Evolutionary conservation across 2,797 vertebrate species (phyloP).

Genomic region (Pseudomugil gertrudae): DNA sequence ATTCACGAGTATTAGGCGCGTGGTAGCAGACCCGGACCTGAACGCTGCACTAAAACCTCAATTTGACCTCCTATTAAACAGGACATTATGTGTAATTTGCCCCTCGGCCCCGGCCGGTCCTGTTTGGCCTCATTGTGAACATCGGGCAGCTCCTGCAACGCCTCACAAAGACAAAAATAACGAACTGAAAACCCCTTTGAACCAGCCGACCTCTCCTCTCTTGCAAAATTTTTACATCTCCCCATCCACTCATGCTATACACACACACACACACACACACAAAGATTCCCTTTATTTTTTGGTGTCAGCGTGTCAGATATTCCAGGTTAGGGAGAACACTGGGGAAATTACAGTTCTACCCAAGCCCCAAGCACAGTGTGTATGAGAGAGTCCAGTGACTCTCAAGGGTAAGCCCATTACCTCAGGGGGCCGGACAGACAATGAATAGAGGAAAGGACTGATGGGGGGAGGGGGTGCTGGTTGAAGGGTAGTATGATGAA

Average conservation of each 20-base stretch:
- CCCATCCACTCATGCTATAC: constrained; percentile 12
- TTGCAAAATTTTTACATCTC: constrained; percentile 46
- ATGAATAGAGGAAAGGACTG: constrained; percentile 54
- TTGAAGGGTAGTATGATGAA: constrained; percentile 52
- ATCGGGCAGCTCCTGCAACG: constrained; percentile 11
- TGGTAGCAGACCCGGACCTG: background rate
- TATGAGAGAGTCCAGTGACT: constrained; percentile 33
- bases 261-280: constrained; percentile 11
- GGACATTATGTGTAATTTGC: constrained; percentile 15
- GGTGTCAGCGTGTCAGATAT: constrained; percentile 74
- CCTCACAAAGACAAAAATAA: constrained; percentile 44
- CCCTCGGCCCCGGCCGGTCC: constrained; percentile 6
- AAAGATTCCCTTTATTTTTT: constrained; percentile 27
- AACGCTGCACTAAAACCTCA: background rate
- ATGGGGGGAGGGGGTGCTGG: background rate
- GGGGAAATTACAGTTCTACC: constrained; percentile 74
- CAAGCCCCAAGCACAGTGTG: constrained; percentile 56
- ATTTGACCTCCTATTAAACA: constrained; percentile 29
- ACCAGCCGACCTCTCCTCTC: constrained; percentile 17
- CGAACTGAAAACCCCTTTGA: constrained; percentile 22
- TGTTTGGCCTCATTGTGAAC: constrained; percentile 17
- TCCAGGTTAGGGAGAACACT: constrained; percentile 76
- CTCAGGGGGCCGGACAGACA: constrained; percentile 69
- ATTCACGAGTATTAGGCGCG: background rate
- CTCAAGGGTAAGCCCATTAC: constrained; percentile 59